Evolutionary conservation across 2,797 vertebrate genomes (phyloP), one percentile per base, ranked within the genome.

Genomic region (Podarcis lilfordi): DNA sequence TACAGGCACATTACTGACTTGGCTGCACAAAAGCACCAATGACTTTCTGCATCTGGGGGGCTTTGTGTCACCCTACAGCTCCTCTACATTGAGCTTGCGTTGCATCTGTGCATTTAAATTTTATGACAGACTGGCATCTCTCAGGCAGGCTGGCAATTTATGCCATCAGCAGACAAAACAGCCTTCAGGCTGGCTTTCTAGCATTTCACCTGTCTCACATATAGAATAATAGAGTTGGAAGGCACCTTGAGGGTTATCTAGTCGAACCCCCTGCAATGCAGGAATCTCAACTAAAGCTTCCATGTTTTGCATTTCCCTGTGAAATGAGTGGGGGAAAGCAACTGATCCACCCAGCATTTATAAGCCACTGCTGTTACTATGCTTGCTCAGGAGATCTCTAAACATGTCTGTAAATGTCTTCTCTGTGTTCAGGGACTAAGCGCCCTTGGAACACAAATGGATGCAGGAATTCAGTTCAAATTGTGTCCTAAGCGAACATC

Each of bases 1-100:
- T 90, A 78, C 82, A 75, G 93, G 92, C 86, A 93, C 91, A 95
- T 79, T 90, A 68, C 3, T 2, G 86, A 83, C 37, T 32, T 64
- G 89, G 81, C 27, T 45, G 78, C 64, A 81, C n/a, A 64, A 86
- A 66, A 84, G 50, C 45, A 90, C 37, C 92, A 89, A 84, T 45
- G 19, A 9, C 66, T 86, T 87, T 61, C 74, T 55, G 8, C 66
- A 84, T 88, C 88, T 5, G 29, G 88, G 64, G 78, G 40, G 9
- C 13, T 86, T 19, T 84, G 86, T 82, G 17, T 37, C 82, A 9
- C 68, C 85, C 35, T 71, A 72, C 1, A 10, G 1, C n/a, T n/a
- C 32, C 86, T 88, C 45, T n/a, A 40, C 80, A 5, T 74, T 75
- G 13, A 91, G n/a, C 17, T 89, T 61, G 25, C 88, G 45, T 79